Evolutionary conservation across 2,797 vertebrate genomes (phyloP).

Genomic region (Rhinichthys osculus): DNA sequence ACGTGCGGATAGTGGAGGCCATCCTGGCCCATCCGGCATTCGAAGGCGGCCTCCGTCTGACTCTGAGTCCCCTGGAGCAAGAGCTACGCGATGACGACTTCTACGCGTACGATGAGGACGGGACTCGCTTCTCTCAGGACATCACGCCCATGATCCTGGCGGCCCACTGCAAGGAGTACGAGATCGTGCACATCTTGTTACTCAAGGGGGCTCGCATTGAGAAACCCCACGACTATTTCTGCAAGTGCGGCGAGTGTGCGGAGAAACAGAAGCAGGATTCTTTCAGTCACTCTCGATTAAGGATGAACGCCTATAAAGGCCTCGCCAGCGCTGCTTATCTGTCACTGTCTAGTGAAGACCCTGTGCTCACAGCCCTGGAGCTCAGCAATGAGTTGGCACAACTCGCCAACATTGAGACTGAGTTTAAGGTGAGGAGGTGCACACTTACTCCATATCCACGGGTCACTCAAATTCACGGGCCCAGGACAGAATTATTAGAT

Average conservation of each 20-base stretch:
- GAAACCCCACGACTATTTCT: slow-evolving; percentile 86
- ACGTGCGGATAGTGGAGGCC: slow-evolving; percentile 85
- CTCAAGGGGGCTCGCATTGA: slow-evolving; percentile 85
- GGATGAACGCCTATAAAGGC: slow-evolving; percentile 88
- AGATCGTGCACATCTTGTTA: slow-evolving; percentile 85
- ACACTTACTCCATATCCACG: not conserved
- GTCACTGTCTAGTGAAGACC: slow-evolving; percentile 86
- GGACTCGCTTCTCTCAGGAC: slow-evolving; percentile 83
- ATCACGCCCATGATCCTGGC: slow-evolving; percentile 86
- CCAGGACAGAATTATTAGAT: not conserved
- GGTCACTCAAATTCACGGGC: not conserved
- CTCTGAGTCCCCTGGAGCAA: slow-evolving; percentile 83
- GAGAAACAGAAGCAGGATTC: slow-evolving; percentile 85
- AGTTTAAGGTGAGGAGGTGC: slow-evolving; percentile 86
- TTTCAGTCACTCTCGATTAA: slow-evolving; percentile 85
- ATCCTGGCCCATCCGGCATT: slow-evolving; percentile 85
- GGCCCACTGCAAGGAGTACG: slow-evolving; percentile 86
- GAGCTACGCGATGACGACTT: slow-evolving; percentile 83
- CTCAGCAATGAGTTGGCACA: slow-evolving; percentile 86
- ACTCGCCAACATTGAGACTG: slow-evolving; percentile 87
- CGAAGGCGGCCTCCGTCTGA: slow-evolving; percentile 81
- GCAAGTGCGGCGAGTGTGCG: slow-evolving; percentile 81
- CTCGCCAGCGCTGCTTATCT: slow-evolving; percentile 85
- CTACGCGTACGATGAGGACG: slow-evolving; percentile 84
- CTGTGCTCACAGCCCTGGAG: slow-evolving; percentile 84